phyloP scores from a whole-genome alignment of 1,140 invertebrate species.

The Diprion similis region DNA sequence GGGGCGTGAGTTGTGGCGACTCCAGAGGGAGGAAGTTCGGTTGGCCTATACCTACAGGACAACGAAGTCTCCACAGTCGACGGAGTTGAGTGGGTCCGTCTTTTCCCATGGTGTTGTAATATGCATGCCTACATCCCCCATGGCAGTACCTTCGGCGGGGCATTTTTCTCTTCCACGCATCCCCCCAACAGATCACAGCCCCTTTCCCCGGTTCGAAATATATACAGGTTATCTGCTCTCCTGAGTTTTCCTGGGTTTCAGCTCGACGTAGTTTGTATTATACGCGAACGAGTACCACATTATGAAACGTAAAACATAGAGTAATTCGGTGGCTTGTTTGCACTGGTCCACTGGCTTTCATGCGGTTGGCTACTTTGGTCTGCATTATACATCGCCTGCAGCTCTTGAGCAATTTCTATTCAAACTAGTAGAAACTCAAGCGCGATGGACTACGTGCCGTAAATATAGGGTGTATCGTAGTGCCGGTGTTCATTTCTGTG shows the following conservation, averaged over 20 bases:
- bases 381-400: neutral
- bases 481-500: no score
- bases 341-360: neutral
- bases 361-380: neutral
- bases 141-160: neutral
- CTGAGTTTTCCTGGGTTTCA: no score
- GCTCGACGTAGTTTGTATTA: no score
- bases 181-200: neutral
- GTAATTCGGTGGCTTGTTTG: neutral
- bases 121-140: no score
- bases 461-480: no score
- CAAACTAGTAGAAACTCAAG: neutral
- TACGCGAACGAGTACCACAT: neutral
- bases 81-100: neutral
- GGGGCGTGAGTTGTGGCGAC: neutral
- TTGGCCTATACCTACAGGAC: neutral
- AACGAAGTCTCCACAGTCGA: neutral
- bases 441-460: neutral
- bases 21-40: neutral
- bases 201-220: no score
- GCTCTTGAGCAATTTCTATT: neutral
- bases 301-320: neutral
- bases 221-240: no score
- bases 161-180: neutral
- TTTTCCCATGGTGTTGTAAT: neutral